Percentiles rank a stretch among this genome's conserved stretches.
Evolutionary conservation across 1,140 invertebrate genomes (phyloP).

Genomic region (Yoshiicerus persimilis): DNA sequence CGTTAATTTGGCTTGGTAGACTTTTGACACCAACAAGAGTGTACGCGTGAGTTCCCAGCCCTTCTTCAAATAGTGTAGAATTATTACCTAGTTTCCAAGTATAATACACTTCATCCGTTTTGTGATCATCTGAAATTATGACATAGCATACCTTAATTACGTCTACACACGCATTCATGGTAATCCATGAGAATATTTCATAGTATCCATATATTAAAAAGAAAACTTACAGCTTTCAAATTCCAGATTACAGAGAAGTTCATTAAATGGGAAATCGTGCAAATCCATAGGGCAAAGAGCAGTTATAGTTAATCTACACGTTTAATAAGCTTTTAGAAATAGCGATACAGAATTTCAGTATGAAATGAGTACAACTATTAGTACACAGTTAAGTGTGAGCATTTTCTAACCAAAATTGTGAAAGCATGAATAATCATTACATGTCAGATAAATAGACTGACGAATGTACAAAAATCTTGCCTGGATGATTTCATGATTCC

Average conservation of each 20-base stretch:
- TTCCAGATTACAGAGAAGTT: conserved; percentile 92
- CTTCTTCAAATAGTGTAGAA: neutral
- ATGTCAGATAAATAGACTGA: neutral
- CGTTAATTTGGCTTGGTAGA: neutral
- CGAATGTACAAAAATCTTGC: neutral
- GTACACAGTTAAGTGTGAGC: no score
- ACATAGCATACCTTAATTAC: no score
- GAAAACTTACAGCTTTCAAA: conserved; percentile 95
- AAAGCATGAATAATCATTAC: neutral
- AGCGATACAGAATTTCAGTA: no score
- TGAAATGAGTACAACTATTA: no score
- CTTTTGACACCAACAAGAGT: neutral
- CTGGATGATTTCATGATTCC: conserved; percentile 24
- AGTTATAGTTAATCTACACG: conserved; percentile 87
- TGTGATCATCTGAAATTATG: conserved; percentile 8
- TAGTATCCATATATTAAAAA: neutral
- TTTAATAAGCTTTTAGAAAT: neutral
- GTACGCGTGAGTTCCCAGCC: neutral
- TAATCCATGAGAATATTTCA: neutral
- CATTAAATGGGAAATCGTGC: conserved; percentile 95
- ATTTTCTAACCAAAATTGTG: no score
- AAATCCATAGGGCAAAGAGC: conserved; percentile 96
- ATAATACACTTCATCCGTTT: conserved; percentile 14
- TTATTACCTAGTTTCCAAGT: neutral
- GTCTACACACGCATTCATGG: no score